A percentile compares a stretch with the other conserved stretches of the same genome.
These are phyloP conservation scores for Trachythela sp. DNA, from an alignment of 64 coral and sea anemone species.

Conservation along the genomic window DNA sequence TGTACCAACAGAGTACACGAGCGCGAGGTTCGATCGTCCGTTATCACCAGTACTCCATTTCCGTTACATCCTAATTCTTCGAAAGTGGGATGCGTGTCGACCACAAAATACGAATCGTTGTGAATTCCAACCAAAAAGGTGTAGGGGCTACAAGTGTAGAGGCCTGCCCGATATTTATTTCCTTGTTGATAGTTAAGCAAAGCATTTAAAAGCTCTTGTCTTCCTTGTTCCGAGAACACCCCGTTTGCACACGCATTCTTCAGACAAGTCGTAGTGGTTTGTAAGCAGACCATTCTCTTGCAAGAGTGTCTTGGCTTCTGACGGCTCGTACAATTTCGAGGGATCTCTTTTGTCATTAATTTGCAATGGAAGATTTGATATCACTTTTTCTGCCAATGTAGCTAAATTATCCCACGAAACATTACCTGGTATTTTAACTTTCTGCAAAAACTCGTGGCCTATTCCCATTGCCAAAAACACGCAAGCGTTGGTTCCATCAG, in stretches of 20 bases:
- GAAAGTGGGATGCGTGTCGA: neutral
- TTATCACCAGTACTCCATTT: neutral
- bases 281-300: neutral
- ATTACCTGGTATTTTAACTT: neutral
- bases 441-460: neutral
- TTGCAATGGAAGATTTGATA: neutral
- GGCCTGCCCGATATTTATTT: neutral
- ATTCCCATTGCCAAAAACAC: neutral
- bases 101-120: neutral
- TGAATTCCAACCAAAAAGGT: neutral
- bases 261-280: neutral
- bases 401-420: neutral
- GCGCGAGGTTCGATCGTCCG: neutral
- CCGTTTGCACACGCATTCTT: neutral
- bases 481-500: neutral
- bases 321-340: neutral
- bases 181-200: neutral
- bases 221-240: neutral
- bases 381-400: neutral
- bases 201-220: neutral
- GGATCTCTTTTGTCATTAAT: neutral
- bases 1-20: neutral
- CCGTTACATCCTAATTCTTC: neutral
- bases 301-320: neutral
- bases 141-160: conserved; percentile 2